Evolutionary conservation across 2,888 invertebrate genomes (phyloP).

Genomic region (Smittia sp.): DNA sequence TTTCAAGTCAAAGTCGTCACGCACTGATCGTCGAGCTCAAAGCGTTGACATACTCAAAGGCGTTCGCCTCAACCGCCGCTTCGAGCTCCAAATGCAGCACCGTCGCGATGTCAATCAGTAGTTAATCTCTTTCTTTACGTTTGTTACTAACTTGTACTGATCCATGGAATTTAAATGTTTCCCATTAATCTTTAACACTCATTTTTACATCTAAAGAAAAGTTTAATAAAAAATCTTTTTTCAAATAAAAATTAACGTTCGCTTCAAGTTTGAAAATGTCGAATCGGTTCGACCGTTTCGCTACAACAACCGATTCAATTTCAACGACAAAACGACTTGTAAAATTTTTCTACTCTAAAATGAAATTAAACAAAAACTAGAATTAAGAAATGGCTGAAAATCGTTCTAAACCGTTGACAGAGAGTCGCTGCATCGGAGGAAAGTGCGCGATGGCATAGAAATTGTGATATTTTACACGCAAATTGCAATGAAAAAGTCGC

Average conservation of each 20-base stretch:
- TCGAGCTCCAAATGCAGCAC: slow-evolving; percentile 69
- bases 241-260: too few relatives aligned
- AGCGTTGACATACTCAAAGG: slow-evolving; percentile 56
- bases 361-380: neutral
- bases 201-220: too few relatives aligned
- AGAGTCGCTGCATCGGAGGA: neutral
- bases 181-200: too few relatives aligned
- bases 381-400: slow-evolving; percentile 32
- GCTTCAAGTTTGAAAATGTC: too few relatives aligned
- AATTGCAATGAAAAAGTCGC: slow-evolving; percentile 26
- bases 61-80: slow-evolving; percentile 68
- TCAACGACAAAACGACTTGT: too few relatives aligned
- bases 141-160: too few relatives aligned
- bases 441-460: slow-evolving; percentile 29
- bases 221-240: too few relatives aligned
- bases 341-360: neutral
- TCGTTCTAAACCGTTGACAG: neutral
- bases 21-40: slow-evolving; percentile 43
- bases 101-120: slow-evolving; percentile 47
- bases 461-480: slow-evolving; percentile 31
- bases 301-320: too few relatives aligned
- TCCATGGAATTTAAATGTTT: too few relatives aligned
- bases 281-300: too few relatives aligned
- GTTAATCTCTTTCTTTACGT: neutral
- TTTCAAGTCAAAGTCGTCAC: slow-evolving; percentile 47